phyloP scores from a whole-genome alignment of 2,888 invertebrate species.

The Yponomeuta sedellus region DNA sequence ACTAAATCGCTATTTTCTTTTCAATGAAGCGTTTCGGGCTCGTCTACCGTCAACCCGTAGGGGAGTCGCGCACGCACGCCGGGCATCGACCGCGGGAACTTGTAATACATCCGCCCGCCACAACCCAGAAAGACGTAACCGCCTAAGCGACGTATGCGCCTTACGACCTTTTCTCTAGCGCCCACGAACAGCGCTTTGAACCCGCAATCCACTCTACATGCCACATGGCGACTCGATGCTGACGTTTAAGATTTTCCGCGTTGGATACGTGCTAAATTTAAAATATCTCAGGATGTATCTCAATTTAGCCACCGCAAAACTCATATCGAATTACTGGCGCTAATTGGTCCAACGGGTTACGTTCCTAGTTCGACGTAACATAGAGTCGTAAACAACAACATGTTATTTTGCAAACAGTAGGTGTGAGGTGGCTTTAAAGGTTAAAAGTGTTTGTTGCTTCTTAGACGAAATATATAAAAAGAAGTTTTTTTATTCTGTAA shows the following conservation, averaged over 20 bases:
- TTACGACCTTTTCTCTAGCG: slow-evolving; percentile 6
- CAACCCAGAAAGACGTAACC: slow-evolving; percentile 20
- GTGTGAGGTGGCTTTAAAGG: too few relatives aligned
- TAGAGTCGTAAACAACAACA: background rate
- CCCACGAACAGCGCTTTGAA: slow-evolving; percentile 57
- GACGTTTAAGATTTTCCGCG: slow-evolving; percentile 45
- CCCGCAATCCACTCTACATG: slow-evolving; percentile 43
- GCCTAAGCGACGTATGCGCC: slow-evolving; percentile 17
- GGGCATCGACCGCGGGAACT: slow-evolving; percentile 75
- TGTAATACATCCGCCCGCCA: slow-evolving; percentile 64
- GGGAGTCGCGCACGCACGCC: slow-evolving; percentile 56
- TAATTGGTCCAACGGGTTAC: background rate
- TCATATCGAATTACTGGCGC: background rate
- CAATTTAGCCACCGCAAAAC: slow-evolving; percentile 10
- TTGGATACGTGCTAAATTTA: slow-evolving; percentile 23
- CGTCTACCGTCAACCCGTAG: slow-evolving; percentile 4
- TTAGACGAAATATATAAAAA: too few relatives aligned
- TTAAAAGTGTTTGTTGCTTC: too few relatives aligned
- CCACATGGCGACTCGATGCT: slow-evolving; percentile 48
- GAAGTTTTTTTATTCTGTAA: background rate
- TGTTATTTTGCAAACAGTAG: background rate
- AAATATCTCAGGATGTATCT: slow-evolving; percentile 10
- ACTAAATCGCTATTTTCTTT: too few relatives aligned
- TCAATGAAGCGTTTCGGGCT: background rate
- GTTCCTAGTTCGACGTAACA: too few relatives aligned